Evolutionary conservation across 53 echinoderm and acorn worm species (phyloP).

Genomic region (Luidia sarsii): DNA sequence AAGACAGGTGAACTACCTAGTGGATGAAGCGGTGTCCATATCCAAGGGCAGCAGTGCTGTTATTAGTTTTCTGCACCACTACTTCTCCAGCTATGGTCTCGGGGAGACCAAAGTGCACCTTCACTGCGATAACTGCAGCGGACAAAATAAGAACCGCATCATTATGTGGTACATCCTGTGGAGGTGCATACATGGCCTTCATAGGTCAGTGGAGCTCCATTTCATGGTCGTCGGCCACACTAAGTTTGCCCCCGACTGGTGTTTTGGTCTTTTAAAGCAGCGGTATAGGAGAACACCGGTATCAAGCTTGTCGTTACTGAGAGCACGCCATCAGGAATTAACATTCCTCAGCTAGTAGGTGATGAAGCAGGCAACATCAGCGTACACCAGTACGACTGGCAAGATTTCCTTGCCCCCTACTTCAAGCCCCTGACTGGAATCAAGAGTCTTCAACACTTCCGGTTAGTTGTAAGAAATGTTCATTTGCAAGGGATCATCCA

Average conservation of each 20-base stretch:
- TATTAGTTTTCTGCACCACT: background rate
- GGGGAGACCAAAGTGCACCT: slow-evolving; percentile 6
- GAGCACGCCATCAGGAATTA: slow-evolving; percentile 13
- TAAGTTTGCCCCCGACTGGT: slow-evolving; percentile 44
- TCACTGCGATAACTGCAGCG: slow-evolving; percentile 7
- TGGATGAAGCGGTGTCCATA: too few species aligned
- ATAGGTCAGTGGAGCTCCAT: slow-evolving; percentile 3
- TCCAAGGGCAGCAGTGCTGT: slow-evolving; percentile 12
- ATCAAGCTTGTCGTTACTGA: slow-evolving; percentile 8
- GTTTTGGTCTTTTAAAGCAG: slow-evolving; percentile 43
- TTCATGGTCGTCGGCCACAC: slow-evolving; percentile 68
- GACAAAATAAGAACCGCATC: slow-evolving; percentile 34
- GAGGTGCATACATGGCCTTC: slow-evolving; percentile 9
- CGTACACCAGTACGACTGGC: slow-evolving; percentile 55
- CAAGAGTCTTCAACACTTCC: slow-evolving; percentile 67
- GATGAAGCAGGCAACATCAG: slow-evolving; percentile 1
- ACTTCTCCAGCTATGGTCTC: background rate
- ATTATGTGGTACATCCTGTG: slow-evolving; percentile 43
- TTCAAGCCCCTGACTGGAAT: slow-evolving; percentile 51
- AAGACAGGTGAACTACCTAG: slow-evolving; percentile 6
- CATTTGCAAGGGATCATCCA: too few species aligned
- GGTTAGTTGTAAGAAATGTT: too few species aligned
- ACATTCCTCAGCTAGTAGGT: slow-evolving; percentile 52
- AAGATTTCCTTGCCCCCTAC: slow-evolving; percentile 38
- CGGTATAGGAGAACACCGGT: slow-evolving; percentile 3